phyloP scores from a whole-genome alignment of 23 tunicate genomes.

The Corella eumyota region DNA sequence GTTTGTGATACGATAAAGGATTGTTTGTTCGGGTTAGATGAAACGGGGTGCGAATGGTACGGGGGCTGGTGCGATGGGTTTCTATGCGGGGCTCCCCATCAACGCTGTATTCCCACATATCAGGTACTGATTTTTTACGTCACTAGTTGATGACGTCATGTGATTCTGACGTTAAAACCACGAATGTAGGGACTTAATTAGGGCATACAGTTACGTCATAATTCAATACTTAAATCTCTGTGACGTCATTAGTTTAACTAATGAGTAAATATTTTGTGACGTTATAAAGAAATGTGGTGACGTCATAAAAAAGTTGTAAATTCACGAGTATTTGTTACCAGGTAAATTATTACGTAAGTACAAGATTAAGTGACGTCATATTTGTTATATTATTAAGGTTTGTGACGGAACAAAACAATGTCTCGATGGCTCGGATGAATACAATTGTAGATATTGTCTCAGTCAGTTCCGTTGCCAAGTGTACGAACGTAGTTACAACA shows the following conservation, averaged over 20 bases:
- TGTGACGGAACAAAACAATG: conserved; percentile 82
- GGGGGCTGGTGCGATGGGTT: conserved; percentile 86
- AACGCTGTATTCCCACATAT: conserved; percentile 33
- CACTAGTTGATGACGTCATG: no score
- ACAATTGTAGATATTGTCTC: conserved; percentile 59
- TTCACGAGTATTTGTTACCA: not conserved
- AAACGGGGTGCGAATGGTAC: conserved; percentile 61
- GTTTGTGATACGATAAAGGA: conserved; percentile 73
- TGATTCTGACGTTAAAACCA: no score
- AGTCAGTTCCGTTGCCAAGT: conserved; percentile 65
- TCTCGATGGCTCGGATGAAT: conserved; percentile 76
- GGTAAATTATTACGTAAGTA: not conserved
- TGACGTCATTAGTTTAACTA: not conserved
- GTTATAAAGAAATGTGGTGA: not conserved
- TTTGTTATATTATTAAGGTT: conserved; percentile 43
- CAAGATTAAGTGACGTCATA: no score
- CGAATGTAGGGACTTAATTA: not conserved
- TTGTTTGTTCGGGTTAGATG: conserved; percentile 65
- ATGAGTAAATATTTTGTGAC: no score
- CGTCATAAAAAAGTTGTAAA: not conserved
- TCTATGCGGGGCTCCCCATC: conserved; percentile 54
- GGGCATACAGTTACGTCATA: not conserved
- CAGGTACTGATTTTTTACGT: conserved; percentile 35
- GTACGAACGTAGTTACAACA: conserved; percentile 11
- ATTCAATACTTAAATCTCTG: not conserved